Conservation (phyloP, 2,888 invertebrate species). For the Eueremaeus valkanovi region DNA sequence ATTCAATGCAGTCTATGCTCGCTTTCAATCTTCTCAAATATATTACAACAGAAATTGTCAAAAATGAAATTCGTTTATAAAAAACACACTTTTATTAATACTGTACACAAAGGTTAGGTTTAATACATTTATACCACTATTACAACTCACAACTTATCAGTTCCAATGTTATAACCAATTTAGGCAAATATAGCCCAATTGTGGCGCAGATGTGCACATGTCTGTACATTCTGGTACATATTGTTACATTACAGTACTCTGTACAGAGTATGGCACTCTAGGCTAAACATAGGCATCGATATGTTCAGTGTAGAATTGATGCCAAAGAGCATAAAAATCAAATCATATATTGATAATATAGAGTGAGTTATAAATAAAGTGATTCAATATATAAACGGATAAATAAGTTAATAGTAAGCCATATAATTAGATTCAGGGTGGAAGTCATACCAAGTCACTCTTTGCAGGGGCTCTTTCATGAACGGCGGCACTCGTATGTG, state of each 20-base stretch:
- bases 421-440: background rate
- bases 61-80: no score
- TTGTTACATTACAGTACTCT: no score
- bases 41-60: slow-evolving; percentile 12
- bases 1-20: no score
- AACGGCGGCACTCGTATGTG: background rate
- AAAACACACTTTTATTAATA: slow-evolving; percentile 10
- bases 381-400: no score
- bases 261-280: no score
- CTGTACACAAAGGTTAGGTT: background rate
- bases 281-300: no score
- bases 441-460: background rate
- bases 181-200: background rate
- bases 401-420: background rate
- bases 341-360: no score
- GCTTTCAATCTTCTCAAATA: background rate
- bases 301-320: no score
- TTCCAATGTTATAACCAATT: background rate
- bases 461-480: background rate
- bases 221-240: no score
- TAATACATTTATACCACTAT: background rate
- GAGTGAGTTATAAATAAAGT: no score
- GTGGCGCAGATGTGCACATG: background rate
- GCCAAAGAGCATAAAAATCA: no score
- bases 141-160: background rate